Percentiles rank a stretch among this genome's conserved stretches.
Evolutionary conservation across 2,113 vertebrate species (phyloP).

Genomic region (Chloebia gouldiae): DNA sequence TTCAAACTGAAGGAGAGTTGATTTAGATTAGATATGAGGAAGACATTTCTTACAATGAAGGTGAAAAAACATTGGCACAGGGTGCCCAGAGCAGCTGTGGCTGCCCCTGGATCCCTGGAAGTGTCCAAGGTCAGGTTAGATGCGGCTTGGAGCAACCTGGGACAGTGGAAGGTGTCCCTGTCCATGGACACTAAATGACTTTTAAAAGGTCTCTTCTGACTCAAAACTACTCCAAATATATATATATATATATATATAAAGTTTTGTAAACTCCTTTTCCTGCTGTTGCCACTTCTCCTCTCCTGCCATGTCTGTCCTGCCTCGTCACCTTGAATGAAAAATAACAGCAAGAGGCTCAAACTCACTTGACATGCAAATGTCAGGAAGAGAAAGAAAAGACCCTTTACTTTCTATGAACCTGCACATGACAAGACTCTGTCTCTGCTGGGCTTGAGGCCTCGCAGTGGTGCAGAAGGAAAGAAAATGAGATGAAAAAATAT

Average conservation of each 20-base stretch:
- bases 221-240: not conserved
- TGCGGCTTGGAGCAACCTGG: fast-evolving
- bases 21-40: not conserved
- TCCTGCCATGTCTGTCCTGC: not conserved
- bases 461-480: not conserved
- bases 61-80: not conserved
- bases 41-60: not conserved
- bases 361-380: not conserved
- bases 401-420: not conserved
- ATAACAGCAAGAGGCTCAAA: not conserved
- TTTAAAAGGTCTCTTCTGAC: not conserved
- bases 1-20: not conserved
- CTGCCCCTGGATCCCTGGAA: not conserved
- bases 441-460: not conserved
- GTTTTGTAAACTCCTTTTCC: not conserved
- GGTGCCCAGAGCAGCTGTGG: not conserved
- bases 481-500: slow-evolving; percentile 8
- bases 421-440: not conserved
- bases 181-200: fast-evolving
- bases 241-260: too few species aligned
- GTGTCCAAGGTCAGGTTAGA: not conserved
- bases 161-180: not conserved
- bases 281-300: not conserved
- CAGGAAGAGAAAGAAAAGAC: not conserved
- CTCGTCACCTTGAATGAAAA: not conserved